phyloP scores from a whole-genome alignment of 2,113 vertebrate genomes.

The Formicarius rufipectus region DNA sequence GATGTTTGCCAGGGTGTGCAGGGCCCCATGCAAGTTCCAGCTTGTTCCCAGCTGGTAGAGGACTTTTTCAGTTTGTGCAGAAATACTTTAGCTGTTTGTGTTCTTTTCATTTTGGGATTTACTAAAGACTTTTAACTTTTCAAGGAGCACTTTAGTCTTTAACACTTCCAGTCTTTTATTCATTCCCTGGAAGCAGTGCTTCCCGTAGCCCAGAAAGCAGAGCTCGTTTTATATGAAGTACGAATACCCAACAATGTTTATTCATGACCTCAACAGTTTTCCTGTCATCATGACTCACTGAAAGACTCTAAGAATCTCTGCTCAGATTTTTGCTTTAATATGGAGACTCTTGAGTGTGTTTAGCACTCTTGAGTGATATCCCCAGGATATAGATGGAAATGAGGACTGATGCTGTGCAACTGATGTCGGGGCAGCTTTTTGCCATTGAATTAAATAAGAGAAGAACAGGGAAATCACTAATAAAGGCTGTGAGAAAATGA shows the following conservation, averaged over 20 bases:
- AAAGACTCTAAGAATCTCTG: background rate
- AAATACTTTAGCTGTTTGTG: background rate
- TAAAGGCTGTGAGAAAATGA: background rate
- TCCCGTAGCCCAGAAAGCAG: background rate
- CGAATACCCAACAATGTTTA: background rate
- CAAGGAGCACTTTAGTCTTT: background rate
- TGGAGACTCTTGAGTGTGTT: background rate
- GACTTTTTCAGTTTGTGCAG: background rate
- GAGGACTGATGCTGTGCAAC: background rate
- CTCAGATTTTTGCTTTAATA: background rate
- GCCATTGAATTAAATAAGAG: background rate
- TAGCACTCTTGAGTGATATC: background rate
- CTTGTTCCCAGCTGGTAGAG: constrained; percentile 1
- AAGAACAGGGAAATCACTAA: background rate
- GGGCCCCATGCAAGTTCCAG: constrained; percentile 22
- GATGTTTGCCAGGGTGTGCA: constrained; percentile 6
- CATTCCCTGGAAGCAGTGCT: background rate
- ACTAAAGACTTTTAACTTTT: background rate
- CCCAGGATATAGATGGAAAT: background rate
- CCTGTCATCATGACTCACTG: background rate
- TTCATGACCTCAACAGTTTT: background rate
- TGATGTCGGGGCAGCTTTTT: background rate
- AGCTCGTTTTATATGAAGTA: background rate
- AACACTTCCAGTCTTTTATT: background rate
- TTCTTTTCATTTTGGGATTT: background rate